Evolutionary conservation across 1,140 invertebrate genomes (phyloP), one percentile per base, ranked within the genome.

Genomic region (Battus philenor): DNA sequence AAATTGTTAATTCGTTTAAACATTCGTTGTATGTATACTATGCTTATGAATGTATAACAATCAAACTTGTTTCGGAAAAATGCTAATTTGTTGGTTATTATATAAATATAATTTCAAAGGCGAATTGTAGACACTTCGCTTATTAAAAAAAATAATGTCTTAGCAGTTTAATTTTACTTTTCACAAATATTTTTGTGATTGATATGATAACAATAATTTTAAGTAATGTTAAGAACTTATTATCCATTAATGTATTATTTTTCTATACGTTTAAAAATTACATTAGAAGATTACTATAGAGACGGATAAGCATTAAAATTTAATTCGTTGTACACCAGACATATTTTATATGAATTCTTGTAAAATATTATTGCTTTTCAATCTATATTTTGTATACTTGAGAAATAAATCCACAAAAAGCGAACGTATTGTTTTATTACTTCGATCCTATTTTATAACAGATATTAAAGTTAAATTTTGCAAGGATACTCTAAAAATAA

Each of bases 361-460:
- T 20, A 18, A 32, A 44, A 44, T 50, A 47, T 10, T 36, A 5
- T 36, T 34, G 17, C 16, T 50, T 27, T 45, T 41, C 50, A 52
- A 52, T 50, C 51, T 15, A 66, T 60, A 68, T 69, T 71, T 70
- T 70, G 47, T 67, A 70, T 54, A 43, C 49, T n/a, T n/a, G n/a
- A 59, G 67, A 56, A 51, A 56, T 55, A 59, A 47, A 38, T 16
- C 22, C 15, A 36, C 29, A 9, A 32, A 20, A n/a, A 15, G 24
- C 17, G 7, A 1, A n/a, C n/a, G n/a, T n/a, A n/a, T n/a, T 30
- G 29, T 43, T 18, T 44, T 44, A 30, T 16, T 29, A 30, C 13
- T 10, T 44, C 12, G 0, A 9, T 8, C 1, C 13, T 20, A 2
- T 5, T 8, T 9, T 32, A 1, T 43, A 29, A 17, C 1, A n/a